These are phyloP conservation scores for Mycogona germanica DNA, from an alignment of 2,888 invertebrate genomes.

Conservation along the genomic window DNA sequence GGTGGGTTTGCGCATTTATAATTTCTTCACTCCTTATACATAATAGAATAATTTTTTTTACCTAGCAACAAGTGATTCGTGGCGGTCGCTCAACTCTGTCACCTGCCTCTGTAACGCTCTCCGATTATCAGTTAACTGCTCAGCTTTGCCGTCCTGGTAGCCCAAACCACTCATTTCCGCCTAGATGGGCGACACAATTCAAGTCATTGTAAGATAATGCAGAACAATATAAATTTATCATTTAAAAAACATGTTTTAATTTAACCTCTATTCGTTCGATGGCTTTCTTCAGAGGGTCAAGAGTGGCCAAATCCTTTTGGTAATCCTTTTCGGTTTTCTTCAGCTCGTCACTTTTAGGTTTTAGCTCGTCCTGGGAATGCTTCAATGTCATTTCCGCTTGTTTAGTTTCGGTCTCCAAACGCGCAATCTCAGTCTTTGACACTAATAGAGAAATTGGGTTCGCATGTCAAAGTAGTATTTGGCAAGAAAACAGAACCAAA, in stretches of 20 bases:
- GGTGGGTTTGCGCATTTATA: too few relatives aligned
- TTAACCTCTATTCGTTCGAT: conserved; percentile 33
- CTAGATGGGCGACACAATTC: conserved; percentile 32
- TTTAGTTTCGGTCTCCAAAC: conserved; percentile 64
- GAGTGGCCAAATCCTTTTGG: conserved; percentile 41
- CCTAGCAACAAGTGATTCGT: too few relatives aligned
- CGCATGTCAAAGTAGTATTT: too few relatives aligned
- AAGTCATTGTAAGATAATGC: not conserved
- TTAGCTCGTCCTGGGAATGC: conserved; percentile 49
- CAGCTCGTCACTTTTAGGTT: conserved; percentile 51
- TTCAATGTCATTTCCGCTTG: conserved; percentile 61
- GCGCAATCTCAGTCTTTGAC: conserved; percentile 59
- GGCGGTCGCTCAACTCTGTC: too few relatives aligned
- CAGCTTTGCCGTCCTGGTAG: conserved; percentile 49
- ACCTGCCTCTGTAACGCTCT: too few relatives aligned
- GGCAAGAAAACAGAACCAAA: too few relatives aligned
- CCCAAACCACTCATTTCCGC: conserved; percentile 35
- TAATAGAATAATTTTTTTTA: too few relatives aligned
- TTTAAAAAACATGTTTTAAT: conserved; percentile 9
- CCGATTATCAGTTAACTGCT: conserved; percentile 42
- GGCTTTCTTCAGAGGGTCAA: conserved; percentile 27
- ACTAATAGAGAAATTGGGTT: too few relatives aligned
- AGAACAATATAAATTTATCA: not conserved
- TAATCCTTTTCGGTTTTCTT: conserved; percentile 43
- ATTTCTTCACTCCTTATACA: too few relatives aligned